These are phyloP conservation scores for Salvator merianae DNA, from an alignment of 2,113 vertebrate genomes.

Conservation along the genomic window DNA sequence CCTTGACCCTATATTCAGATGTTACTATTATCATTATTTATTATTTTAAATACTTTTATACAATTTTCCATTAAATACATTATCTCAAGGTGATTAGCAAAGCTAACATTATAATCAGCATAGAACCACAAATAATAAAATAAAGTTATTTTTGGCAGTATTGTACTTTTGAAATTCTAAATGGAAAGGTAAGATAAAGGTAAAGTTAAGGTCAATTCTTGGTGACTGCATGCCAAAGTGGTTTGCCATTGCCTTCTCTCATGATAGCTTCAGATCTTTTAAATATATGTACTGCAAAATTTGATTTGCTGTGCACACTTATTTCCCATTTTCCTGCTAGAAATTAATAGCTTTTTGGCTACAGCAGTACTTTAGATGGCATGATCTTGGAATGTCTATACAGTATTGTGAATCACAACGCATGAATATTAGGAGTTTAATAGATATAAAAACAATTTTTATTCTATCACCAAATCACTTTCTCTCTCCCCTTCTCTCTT, in stretches of 20 bases:
- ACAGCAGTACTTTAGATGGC: background rate
- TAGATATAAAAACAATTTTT: background rate
- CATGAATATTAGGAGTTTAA: background rate
- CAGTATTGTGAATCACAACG: accelerated
- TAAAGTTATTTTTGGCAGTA: too few species aligned
- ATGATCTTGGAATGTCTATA: background rate
- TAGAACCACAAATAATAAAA: too few species aligned
- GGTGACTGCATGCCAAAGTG: background rate
- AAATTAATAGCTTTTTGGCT: background rate
- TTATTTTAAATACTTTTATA: too few species aligned
- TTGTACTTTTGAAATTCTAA: too few species aligned
- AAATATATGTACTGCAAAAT: background rate
- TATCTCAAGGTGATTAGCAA: too few species aligned
- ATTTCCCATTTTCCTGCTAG: background rate
- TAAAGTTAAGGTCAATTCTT: background rate
- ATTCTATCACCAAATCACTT: too few species aligned
- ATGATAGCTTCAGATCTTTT: background rate
- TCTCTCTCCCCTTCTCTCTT: too few species aligned
- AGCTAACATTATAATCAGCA: too few species aligned
- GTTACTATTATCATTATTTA: too few species aligned
- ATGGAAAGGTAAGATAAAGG: too few species aligned
- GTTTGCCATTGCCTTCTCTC: background rate
- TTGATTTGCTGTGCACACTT: background rate
- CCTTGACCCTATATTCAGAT: background rate
- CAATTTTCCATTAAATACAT: too few species aligned